These are phyloP conservation scores for Dione vanillae DNA, from an alignment of 2,888 invertebrate species.

Conservation along the genomic window DNA sequence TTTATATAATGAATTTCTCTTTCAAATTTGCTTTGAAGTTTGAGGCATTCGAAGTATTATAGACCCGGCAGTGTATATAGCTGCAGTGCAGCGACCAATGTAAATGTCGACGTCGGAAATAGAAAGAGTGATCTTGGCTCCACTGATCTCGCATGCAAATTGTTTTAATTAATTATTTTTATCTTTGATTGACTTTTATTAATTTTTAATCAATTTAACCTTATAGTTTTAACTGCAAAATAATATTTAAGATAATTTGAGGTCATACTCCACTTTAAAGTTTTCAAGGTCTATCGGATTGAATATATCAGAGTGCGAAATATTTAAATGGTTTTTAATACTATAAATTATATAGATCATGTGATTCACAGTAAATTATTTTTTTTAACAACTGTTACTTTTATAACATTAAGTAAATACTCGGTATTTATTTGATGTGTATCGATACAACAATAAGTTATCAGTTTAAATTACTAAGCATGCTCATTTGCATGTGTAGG, in stretches of 20 bases:
- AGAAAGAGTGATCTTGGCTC: conserved; percentile 36
- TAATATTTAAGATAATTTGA: conserved; percentile 5
- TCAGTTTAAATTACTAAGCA: conserved; percentile 13
- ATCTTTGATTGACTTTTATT: conserved; percentile 23
- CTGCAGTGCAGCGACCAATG: conserved; percentile 22
- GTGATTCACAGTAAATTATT: neutral
- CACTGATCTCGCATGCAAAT: conserved; percentile 18
- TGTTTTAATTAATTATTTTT: conserved; percentile 25
- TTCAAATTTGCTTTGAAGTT: neutral
- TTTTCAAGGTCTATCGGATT: conserved; percentile 9
- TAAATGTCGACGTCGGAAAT: conserved; percentile 37
- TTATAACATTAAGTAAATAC: neutral
- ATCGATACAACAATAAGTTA: neutral
- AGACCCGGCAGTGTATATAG: neutral
- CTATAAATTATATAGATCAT: neutral
- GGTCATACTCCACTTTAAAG: conserved; percentile 13
- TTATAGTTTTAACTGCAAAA: conserved; percentile 17
- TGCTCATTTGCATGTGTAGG: conserved; percentile 24
- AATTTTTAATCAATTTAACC: conserved; percentile 23
- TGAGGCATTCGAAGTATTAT: neutral
- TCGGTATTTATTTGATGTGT: no score
- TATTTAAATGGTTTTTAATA: neutral
- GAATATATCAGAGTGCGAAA: conserved; percentile 14
- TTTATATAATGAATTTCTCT: neutral
- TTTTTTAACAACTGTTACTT: neutral